Percentiles rank a stretch among this genome's conserved stretches.
phyloP scores from a whole-genome alignment of 2,113 vertebrate genomes.

The Pseudorasbora parva region DNA sequence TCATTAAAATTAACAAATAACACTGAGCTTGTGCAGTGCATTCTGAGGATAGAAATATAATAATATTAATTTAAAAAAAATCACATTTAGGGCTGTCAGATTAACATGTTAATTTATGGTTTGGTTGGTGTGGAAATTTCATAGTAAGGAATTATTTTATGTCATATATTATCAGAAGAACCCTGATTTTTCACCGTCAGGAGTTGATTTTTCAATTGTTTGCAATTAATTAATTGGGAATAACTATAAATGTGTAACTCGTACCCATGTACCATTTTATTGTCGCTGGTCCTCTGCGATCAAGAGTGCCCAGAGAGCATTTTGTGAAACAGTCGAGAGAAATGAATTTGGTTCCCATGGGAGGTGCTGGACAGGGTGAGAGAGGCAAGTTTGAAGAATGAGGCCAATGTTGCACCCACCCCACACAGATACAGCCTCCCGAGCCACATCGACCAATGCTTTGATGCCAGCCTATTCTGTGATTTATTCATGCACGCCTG shows the following conservation, averaged over 20 bases:
- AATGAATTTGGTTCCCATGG: conserved; percentile 61
- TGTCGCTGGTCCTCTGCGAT: conserved; percentile 42
- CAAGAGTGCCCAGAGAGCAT: background rate
- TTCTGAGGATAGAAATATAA: conserved; percentile 17
- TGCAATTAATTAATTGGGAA: background rate
- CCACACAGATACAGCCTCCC: conserved; percentile 43
- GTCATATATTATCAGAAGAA: conserved; percentile 2
- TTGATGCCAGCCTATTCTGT: conserved; percentile 52
- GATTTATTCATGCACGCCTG: conserved; percentile 58
- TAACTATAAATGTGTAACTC: background rate
- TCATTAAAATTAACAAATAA: conserved; percentile 54
- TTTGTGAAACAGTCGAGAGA: conserved; percentile 53
- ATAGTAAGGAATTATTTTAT: background rate
- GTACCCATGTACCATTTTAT: conserved; percentile 9
- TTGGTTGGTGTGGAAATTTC: background rate
- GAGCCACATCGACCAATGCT: conserved; percentile 53
- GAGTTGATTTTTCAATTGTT: background rate
- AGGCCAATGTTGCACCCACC: conserved; percentile 44
- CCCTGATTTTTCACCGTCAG: background rate
- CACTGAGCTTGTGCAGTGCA: background rate
- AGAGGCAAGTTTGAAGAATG: conserved; percentile 54
- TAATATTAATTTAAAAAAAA: background rate
- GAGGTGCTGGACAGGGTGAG: conserved; percentile 51
- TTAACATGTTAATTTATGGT: conserved; percentile 5
- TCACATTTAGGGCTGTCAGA: background rate